Conservation (phyloP, 2,113 vertebrate species). For the Brienomyrus brachyistius region DNA sequence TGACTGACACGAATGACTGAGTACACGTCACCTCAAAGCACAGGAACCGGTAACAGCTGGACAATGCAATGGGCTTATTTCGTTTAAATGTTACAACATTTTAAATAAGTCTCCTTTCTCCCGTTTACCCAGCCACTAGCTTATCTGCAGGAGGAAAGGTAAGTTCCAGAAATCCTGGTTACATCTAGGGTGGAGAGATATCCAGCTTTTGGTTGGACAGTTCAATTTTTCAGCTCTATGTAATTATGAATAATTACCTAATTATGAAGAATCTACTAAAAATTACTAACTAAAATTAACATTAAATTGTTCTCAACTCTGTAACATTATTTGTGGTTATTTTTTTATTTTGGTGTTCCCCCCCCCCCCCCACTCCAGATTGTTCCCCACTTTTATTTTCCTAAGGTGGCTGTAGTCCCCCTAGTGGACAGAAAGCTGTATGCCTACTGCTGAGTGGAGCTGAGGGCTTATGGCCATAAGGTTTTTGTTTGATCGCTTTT, state of each 20-base stretch:
- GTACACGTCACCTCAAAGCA: background rate
- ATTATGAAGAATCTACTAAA: background rate
- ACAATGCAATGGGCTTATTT: background rate
- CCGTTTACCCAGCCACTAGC: constrained; percentile 9
- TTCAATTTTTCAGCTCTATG: background rate
- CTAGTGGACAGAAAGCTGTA: background rate
- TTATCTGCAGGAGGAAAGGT: constrained; percentile 33
- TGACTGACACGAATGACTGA: background rate
- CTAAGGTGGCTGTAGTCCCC: background rate
- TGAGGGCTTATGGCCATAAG: background rate
- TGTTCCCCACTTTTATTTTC: background rate
- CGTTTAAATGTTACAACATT: background rate
- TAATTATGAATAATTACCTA: background rate
- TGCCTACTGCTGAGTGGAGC: background rate
- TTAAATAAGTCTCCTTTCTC: constrained; percentile 11
- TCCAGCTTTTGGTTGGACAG: background rate
- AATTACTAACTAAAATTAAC: background rate
- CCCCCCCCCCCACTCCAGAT: background rate
- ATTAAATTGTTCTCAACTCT: background rate
- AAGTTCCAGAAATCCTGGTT: background rate
- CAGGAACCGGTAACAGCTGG: background rate
- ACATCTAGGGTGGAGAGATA: background rate
- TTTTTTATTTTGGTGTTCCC: background rate
- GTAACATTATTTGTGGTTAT: background rate
- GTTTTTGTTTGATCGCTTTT: background rate